Percentiles rank a stretch among this genome's conserved stretches.
Evolutionary conservation across 2,113 vertebrate genomes (phyloP).

Genomic region (Corapipo altera): DNA sequence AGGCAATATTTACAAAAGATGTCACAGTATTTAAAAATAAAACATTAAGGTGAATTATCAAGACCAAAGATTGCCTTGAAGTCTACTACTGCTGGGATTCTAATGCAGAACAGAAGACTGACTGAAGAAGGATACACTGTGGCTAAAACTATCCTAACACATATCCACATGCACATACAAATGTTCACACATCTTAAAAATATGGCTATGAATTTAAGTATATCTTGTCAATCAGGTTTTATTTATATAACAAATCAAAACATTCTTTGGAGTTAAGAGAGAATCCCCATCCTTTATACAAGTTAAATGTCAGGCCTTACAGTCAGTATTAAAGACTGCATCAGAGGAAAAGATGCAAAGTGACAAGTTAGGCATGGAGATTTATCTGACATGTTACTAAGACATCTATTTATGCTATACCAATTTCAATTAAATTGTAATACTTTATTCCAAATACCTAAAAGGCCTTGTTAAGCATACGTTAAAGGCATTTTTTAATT

Average conservation of each 20-base stretch:
- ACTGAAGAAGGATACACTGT: not conserved
- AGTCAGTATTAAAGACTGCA: not conserved
- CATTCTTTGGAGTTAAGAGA: not conserved
- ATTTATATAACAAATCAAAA: not conserved
- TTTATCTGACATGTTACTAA: slow-evolving; percentile 43
- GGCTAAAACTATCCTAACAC: not conserved
- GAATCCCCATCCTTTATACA: not conserved
- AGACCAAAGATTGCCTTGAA: not conserved
- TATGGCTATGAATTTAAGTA: not conserved
- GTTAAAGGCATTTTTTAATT: slow-evolving; percentile 79
- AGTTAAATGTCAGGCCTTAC: not conserved
- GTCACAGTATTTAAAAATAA: not conserved
- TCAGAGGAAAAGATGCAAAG: slow-evolving; percentile 16
- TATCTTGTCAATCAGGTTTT: not conserved
- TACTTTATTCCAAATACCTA: slow-evolving; percentile 73
- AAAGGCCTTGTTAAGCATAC: slow-evolving; percentile 74
- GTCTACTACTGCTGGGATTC: not conserved
- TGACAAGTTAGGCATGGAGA: slow-evolving; percentile 31
- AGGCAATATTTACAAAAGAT: not conserved
- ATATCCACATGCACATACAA: not conserved
- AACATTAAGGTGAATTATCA: not conserved
- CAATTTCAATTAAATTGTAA: slow-evolving; percentile 72
- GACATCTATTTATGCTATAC: slow-evolving; percentile 60
- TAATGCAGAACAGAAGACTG: not conserved
- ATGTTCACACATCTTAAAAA: not conserved